Percentiles rank a stretch among this genome's conserved stretches.
Conservation (phyloP, 2,888 invertebrate species). For the Eupithecia tripunctaria region DNA sequence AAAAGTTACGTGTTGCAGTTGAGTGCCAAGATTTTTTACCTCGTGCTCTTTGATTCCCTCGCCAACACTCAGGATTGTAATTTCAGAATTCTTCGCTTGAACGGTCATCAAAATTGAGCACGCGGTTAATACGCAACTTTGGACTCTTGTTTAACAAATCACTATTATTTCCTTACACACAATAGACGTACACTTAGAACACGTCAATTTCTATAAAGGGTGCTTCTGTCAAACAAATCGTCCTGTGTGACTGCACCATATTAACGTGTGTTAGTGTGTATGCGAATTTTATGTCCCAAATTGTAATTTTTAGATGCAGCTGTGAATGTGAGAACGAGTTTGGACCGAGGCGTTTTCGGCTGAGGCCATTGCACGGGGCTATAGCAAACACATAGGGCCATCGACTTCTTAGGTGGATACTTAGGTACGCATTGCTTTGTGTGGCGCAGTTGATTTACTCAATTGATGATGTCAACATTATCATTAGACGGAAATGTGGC, state of each 20-base stretch:
- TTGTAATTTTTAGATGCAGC: constrained; percentile 57
- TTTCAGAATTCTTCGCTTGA: too few species aligned
- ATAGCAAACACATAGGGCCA: constrained; percentile 5
- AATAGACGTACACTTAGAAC: not conserved
- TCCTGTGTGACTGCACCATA: constrained; percentile 15
- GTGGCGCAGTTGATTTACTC: constrained; percentile 12
- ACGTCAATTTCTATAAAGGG: not conserved
- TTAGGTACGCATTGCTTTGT: constrained; percentile 13
- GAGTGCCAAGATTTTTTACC: too few species aligned
- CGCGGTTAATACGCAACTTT: too few species aligned
- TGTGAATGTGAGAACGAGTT: constrained; percentile 47
- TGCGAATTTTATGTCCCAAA: constrained; percentile 48
- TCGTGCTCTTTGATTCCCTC: too few species aligned
- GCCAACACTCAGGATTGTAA: too few species aligned
- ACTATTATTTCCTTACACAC: too few species aligned
- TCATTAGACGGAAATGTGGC: not conserved
- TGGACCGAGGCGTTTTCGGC: constrained; percentile 22
- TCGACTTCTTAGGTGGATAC: constrained; percentile 13
- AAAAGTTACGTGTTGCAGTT: too few species aligned
- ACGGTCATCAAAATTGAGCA: too few species aligned
- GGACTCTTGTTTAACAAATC: too few species aligned
- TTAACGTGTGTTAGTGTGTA: constrained; percentile 45
- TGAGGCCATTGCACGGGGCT: constrained; percentile 25
- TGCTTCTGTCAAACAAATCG: not conserved
- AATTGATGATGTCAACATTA: constrained; percentile 6